These are phyloP conservation scores for Lissocephala sabroskyi DNA, from an alignment of 2,888 invertebrate species.

Conservation along the genomic window DNA sequence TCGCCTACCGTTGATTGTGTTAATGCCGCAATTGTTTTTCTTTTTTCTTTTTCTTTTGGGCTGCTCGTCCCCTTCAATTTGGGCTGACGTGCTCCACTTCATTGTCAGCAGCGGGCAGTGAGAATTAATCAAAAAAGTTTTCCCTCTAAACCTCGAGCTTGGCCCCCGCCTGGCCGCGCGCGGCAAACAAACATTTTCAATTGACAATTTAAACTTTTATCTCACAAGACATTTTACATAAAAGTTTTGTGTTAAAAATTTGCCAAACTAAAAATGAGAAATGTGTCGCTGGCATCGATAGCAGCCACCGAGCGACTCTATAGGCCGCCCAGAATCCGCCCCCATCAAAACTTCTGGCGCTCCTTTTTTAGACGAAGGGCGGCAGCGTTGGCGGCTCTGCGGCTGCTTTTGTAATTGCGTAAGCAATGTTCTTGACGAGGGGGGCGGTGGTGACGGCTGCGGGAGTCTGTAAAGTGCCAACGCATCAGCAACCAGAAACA, in stretches of 20 bases:
- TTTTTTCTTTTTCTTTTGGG: neutral
- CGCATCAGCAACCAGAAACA: too few relatives aligned
- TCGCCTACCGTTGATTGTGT: slow-evolving; percentile 16
- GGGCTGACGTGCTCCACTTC: slow-evolving; percentile 18
- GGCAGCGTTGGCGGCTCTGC: slow-evolving; percentile 8
- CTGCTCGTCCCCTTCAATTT: slow-evolving; percentile 4
- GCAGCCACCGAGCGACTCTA: too few relatives aligned
- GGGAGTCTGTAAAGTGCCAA: too few relatives aligned
- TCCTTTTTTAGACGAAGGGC: slow-evolving; percentile 30
- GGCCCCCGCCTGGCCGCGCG: too few relatives aligned
- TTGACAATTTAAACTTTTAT: slow-evolving; percentile 71
- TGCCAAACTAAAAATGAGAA: slow-evolving; percentile 59
- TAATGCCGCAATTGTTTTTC: slow-evolving; percentile 62
- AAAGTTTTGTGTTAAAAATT: slow-evolving; percentile 60
- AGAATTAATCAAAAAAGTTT: slow-evolving; percentile 71
- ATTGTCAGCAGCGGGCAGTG: slow-evolving; percentile 54
- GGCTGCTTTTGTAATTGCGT: slow-evolving; percentile 29
- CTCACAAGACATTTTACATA: slow-evolving; percentile 65
- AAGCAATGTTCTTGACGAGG: slow-evolving; percentile 23
- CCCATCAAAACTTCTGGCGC: slow-evolving; percentile 60
- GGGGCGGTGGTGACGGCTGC: neutral
- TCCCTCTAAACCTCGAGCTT: too few relatives aligned
- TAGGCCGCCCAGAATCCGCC: too few relatives aligned
- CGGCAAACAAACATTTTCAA: slow-evolving; percentile 71
- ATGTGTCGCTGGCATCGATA: slow-evolving; percentile 26